These are phyloP conservation scores for Caerostris extrusa DNA, from an alignment of 1,140 invertebrate genomes.

Conservation along the genomic window DNA sequence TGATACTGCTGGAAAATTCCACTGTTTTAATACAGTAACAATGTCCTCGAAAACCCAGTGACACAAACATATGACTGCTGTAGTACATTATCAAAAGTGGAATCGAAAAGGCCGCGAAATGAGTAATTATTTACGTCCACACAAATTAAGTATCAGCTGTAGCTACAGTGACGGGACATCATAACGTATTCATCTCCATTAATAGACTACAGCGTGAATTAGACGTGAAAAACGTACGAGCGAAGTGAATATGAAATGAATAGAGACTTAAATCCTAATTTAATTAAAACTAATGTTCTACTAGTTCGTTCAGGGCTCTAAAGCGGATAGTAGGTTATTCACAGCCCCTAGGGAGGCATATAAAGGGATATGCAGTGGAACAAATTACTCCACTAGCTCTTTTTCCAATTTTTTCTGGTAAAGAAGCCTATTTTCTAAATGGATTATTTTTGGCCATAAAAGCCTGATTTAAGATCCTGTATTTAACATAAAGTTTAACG, in stretches of 20 bases:
- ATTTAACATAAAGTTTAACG: background rate
- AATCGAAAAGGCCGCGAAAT: background rate
- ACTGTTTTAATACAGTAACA: background rate
- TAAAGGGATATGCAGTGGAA: background rate
- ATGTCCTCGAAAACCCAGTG: background rate
- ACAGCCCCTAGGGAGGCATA: background rate
- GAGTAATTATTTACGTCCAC: background rate
- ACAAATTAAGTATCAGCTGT: background rate
- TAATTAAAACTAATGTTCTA: background rate
- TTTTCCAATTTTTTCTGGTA: background rate
- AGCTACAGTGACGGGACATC: background rate
- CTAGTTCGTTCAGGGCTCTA: background rate
- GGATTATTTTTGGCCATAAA: background rate
- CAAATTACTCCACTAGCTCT: background rate
- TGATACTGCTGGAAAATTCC: background rate
- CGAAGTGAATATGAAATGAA: background rate
- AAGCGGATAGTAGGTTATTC: background rate
- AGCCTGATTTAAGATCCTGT: background rate
- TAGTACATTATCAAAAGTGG: too few relatives aligned
- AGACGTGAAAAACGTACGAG: background rate
- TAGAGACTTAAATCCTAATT: background rate
- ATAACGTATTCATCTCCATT: background rate
- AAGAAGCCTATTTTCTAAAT: background rate
- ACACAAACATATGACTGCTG: background rate
- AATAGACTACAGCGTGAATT: too few relatives aligned